phyloP scores from a whole-genome alignment of 2,797 vertebrate genomes.

The Balearica regulorum region DNA sequence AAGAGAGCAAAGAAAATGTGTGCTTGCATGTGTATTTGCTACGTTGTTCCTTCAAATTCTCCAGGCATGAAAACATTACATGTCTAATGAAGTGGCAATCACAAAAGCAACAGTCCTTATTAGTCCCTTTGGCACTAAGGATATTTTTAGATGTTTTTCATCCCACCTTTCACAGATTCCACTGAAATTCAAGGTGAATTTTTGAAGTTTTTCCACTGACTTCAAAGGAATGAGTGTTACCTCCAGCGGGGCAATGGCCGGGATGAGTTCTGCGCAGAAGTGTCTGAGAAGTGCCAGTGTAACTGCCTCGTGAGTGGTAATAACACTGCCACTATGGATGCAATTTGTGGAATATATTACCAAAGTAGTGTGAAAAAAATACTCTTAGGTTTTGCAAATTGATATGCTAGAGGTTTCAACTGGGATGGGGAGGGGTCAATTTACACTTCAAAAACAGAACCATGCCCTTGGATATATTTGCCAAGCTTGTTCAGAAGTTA shows the following conservation, averaged over 20 bases:
- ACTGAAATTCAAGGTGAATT: neutral
- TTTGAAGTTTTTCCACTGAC: neutral
- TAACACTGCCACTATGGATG: neutral
- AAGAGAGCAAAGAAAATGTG: neutral
- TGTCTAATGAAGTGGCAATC: conserved; percentile 20
- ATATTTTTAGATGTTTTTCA: neutral
- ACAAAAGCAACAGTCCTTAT: neutral
- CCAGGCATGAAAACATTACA: conserved; percentile 6
- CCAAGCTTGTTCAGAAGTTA: neutral
- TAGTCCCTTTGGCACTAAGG: neutral
- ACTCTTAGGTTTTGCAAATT: conserved; percentile 5
- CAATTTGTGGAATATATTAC: neutral
- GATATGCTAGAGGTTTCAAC: neutral
- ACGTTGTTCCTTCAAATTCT: neutral
- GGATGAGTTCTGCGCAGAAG: neutral
- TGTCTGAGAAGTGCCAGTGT: neutral
- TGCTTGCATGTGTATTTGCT: neutral
- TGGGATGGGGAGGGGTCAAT: neutral
- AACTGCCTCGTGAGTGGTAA: neutral
- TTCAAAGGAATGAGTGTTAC: neutral
- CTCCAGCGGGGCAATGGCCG: accelerated
- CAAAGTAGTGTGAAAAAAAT: neutral
- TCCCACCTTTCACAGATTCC: neutral
- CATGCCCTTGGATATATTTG: neutral
- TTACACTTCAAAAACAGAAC: conserved; percentile 51